Conservation (phyloP, 2,113 vertebrate genomes). For the Perccottus glenii region DNA sequence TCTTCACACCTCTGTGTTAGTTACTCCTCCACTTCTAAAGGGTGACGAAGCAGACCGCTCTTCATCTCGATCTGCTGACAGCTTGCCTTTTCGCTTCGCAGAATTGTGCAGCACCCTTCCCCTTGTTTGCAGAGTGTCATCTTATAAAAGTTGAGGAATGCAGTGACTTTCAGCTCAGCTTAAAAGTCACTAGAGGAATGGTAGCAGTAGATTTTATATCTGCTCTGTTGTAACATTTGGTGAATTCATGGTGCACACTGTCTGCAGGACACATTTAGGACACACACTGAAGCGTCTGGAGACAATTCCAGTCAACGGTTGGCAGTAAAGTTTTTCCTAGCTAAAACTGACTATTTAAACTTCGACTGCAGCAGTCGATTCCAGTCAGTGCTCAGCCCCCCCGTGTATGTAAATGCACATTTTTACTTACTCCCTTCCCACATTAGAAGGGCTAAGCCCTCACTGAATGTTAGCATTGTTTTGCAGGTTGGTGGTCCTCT, state of each 20-base stretch:
- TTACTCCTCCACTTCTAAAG: slow-evolving; percentile 11
- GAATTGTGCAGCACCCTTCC: slow-evolving; percentile 16
- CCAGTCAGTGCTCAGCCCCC: background rate
- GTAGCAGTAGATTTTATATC: slow-evolving; percentile 41
- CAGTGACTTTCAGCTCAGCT: slow-evolving; percentile 26
- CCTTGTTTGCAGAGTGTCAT: slow-evolving; percentile 43
- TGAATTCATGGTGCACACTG: slow-evolving; percentile 49
- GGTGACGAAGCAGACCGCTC: slow-evolving; percentile 31
- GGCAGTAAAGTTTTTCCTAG: slow-evolving; percentile 8
- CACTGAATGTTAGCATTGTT: no score
- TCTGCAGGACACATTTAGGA: slow-evolving; percentile 8
- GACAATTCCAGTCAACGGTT: background rate
- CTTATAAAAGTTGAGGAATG: slow-evolving; percentile 50
- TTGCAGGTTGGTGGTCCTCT: background rate
- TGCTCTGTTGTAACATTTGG: slow-evolving; percentile 41
- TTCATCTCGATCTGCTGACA: slow-evolving; percentile 29
- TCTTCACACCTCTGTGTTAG: slow-evolving; percentile 25
- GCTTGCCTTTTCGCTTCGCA: slow-evolving; percentile 19
- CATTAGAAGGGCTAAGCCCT: background rate
- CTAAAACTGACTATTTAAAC: slow-evolving; percentile 3
- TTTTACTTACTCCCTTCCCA: background rate
- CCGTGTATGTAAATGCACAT: background rate
- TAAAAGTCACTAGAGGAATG: slow-evolving; percentile 32
- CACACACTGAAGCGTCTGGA: slow-evolving; percentile 9
- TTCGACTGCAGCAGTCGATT: background rate